Evolutionary conservation across 2,113 vertebrate genomes (phyloP).

Genomic region (Percopsis transmontana): DNA sequence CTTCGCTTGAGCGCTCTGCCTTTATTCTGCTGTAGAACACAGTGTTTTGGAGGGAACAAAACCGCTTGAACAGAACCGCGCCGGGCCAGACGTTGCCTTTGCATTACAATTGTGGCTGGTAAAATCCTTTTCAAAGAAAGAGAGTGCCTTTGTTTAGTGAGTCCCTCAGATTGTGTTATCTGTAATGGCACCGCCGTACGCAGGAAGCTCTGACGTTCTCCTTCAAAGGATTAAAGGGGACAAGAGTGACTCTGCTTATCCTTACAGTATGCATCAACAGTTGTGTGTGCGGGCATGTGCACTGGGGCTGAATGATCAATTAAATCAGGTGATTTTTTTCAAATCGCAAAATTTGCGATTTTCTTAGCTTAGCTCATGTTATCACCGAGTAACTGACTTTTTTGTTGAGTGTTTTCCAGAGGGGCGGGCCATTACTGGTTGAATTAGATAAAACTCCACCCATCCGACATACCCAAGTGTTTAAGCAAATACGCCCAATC

Average conservation of each 20-base stretch:
- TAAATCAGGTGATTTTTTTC: too few relatives aligned
- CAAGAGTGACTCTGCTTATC: constrained; percentile 9
- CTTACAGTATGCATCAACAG: constrained; percentile 6
- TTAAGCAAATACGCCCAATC: too few relatives aligned
- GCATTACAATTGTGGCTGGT: constrained; percentile 30
- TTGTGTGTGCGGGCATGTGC: background rate
- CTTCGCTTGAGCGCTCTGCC: constrained; percentile 14
- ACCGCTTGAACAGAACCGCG: background rate
- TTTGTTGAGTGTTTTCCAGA: too few relatives aligned
- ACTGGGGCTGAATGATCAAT: too few relatives aligned
- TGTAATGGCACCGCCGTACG: constrained; percentile 12
- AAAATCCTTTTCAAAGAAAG: constrained; percentile 12
- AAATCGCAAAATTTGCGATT: too few relatives aligned
- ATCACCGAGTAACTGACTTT: too few relatives aligned
- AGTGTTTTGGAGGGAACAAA: constrained; percentile 34
- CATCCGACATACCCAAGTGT: too few relatives aligned
- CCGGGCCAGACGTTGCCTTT: constrained; percentile 4
- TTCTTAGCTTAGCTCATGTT: too few relatives aligned
- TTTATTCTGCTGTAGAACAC: constrained; percentile 29
- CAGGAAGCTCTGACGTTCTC: constrained; percentile 16
- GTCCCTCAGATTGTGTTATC: constrained; percentile 47
- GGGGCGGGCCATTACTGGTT: too few relatives aligned
- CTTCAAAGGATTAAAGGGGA: constrained; percentile 16
- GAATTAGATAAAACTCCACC: too few relatives aligned
- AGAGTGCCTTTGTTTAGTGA: constrained; percentile 28